Percentiles rank a stretch among this genome's conserved stretches.
Conservation (phyloP, 2,113 vertebrate species). For the Delphinus delphis region DNA sequence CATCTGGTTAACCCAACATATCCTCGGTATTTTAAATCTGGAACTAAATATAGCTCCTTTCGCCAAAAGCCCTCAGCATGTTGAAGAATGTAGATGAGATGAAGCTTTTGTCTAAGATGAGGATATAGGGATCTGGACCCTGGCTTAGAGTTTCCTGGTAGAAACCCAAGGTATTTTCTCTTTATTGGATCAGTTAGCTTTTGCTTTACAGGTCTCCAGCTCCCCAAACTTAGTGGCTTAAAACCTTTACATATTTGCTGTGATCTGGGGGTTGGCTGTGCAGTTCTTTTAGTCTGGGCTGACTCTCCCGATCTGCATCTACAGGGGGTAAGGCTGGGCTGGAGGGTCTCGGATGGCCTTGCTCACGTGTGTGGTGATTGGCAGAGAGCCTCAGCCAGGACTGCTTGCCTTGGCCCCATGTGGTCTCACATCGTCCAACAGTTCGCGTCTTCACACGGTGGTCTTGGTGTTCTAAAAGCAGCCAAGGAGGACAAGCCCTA, state of each 20-base stretch:
- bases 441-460: neutral
- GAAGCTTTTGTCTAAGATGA: neutral
- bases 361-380: neutral
- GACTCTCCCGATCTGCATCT: neutral
- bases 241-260: neutral
- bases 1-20: slow-evolving; percentile 34
- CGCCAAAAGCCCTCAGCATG: neutral
- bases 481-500: neutral
- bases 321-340: neutral
- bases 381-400: neutral
- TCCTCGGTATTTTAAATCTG: slow-evolving; percentile 18
- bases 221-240: neutral
- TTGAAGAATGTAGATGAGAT: neutral
- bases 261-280: neutral
- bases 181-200: neutral
- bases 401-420: neutral
- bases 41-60: slow-evolving; percentile 33
- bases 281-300: neutral
- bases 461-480: neutral
- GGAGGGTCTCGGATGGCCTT: neutral
- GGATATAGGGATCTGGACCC: neutral
- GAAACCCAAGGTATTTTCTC: neutral
- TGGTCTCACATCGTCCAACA: neutral
- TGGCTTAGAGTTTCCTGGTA: neutral
- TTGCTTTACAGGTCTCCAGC: neutral